Base-by-base conservation (phyloP, 2,797 vertebrate genomes). In the Helarctos malayanus region DNA sequence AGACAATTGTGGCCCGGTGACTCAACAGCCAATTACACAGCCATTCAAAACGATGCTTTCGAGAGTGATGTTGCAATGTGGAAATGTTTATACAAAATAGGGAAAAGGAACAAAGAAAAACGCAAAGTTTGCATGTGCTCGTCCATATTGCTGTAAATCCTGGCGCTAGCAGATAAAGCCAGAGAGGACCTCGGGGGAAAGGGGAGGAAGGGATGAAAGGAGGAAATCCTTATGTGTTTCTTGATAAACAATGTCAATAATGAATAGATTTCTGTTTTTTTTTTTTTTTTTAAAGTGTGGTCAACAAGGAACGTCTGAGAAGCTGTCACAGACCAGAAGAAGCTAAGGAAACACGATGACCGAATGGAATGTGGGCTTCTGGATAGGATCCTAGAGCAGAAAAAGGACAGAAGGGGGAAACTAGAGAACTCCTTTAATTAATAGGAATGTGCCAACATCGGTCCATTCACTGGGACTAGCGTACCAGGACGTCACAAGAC, bases 131-230 rank as follows among this genome's bases (percentile, higher is more conserved):
- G 49, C 15, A 0, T 29, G 56, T 21, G 81, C 14, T 38, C 38
- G 21, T 12, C 56, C 0, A 0, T 4, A 5, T 2, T 0, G 61
- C 18, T 16, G 1, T 8, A n/a, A 25, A 5, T 32, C 68, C 75
- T 2, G 65, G 76, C 0, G 0, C 35, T 6, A 1, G 19, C 4
- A 19, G 41, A 18, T 1, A 3, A 25, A 38, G 18, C 47, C 0
- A 7, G 49, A 15, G 0, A 11, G 10, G 47, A 23, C 52, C 19
- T 19, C 16, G 0, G 73, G 56, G 56, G 9, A 65, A 29, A 38
- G 0, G 9, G 27, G 25, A 23, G 19, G 12, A 10, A n/a, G 57
- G 52, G 18, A 14, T 4, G 13, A 9, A 7, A n/a, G 47, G 15
- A 38, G 35, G 25, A 38, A 19, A 8, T 0, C 35, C 71, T 35